Base-by-base conservation (phyloP, 2,797 vertebrate genomes). In the Microctenopoma lineatum region DNA sequence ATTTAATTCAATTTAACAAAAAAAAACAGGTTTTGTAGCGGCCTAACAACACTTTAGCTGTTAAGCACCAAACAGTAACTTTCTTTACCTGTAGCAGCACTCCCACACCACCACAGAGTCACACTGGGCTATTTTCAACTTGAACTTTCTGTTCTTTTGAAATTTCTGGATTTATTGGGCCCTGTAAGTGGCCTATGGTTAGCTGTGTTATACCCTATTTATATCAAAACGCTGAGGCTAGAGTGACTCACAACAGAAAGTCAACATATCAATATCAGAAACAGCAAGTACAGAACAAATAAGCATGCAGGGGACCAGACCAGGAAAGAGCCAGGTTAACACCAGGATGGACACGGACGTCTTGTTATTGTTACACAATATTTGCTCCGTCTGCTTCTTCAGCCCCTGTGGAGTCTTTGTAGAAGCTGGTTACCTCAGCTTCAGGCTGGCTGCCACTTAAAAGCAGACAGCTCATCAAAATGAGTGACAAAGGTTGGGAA, bases 391-490 rank as follows among this genome's bases (percentile, higher is more conserved):
- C 70, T 75, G 74, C 67, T 52, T 62, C 70, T 63, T 38, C 0
- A 15, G 72, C 74, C 72, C 75, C 89, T 41, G 59, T 38, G 73
- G 82, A 84, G 76, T 57, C 47, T 73, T 75, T 55, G 78, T 66
- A 76, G 70, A 72, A n/a, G 70, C 73, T 50, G 75, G 77, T 82
- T 79, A 71, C 73, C 76, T 84, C 77, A 25, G 76, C 80, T 66
- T 64, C 41, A 18, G 70, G 81, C 73, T 41, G 44, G 41, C 73
- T 83, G 80, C 79, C 84, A 79, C 81, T 87, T 79, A 50, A 86
- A 77, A 83, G 57, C 46, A 81, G 80, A 84, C 77, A 80, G 81
- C 81, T 75, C 83, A 78, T 90, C 84, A 87, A 72, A 59, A 85
- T 87, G 84, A 88, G 58, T 80, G 84, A 87, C 80, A 80, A 41